Percentiles rank a stretch among this genome's conserved stretches.
Conservation (phyloP, 2,113 vertebrate species). For the Catharus minimus region DNA sequence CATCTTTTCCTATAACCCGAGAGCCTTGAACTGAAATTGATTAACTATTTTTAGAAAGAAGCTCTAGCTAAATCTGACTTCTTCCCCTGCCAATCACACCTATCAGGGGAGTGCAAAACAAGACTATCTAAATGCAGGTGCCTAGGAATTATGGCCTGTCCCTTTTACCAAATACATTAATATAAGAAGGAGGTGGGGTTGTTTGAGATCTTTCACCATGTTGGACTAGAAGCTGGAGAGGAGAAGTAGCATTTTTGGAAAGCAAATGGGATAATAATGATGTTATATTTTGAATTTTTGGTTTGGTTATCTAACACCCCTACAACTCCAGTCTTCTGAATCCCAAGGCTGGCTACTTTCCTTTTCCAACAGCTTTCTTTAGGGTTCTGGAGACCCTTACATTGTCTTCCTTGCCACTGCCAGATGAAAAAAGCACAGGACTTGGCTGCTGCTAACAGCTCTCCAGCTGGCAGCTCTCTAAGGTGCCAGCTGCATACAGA, state of each 20-base stretch:
- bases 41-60: slow-evolving; percentile 52
- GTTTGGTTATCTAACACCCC: neutral
- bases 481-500: neutral
- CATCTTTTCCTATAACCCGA: neutral
- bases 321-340: neutral
- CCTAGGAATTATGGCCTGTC: neutral
- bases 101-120: neutral
- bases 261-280: neutral
- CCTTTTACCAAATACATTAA: neutral
- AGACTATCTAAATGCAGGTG: neutral
- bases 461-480: neutral
- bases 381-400: slow-evolving; percentile 31
- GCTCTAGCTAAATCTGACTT: slow-evolving; percentile 21
- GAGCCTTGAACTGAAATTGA: slow-evolving; percentile 31
- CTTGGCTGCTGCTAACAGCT: neutral
- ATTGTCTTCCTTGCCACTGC: neutral
- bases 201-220: neutral
- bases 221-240: neutral
- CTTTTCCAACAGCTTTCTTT: slow-evolving; percentile 27
- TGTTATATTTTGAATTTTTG: neutral
- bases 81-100: neutral
- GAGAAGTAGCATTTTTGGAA: neutral
- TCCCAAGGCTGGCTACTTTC: neutral
- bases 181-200: neutral
- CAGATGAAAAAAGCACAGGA: neutral